These are phyloP conservation scores for Nyctereutes procyonoides DNA, from an alignment of 2,113 vertebrate genomes.

Conservation along the genomic window DNA sequence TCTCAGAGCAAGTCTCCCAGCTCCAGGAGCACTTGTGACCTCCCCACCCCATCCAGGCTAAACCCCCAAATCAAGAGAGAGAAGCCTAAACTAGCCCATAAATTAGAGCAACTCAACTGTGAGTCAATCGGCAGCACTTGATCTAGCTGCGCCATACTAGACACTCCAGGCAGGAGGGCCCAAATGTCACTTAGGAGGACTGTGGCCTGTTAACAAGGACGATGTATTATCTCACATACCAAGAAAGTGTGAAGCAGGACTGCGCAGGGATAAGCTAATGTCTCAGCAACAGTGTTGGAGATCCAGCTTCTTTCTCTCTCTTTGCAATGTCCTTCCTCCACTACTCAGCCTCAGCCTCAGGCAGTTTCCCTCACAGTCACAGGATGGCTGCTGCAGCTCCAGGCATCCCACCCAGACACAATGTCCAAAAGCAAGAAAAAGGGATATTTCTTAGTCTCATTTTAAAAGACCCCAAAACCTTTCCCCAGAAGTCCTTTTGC, in stretches of 20 bases:
- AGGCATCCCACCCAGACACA: neutral
- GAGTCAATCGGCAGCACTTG: neutral
- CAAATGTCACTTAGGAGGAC: neutral
- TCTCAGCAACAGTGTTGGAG: neutral
- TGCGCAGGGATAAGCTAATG: neutral
- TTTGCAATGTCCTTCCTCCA: neutral
- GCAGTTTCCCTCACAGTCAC: neutral
- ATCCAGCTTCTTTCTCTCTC: neutral
- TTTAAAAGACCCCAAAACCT: neutral
- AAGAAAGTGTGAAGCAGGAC: neutral
- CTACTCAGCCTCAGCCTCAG: neutral
- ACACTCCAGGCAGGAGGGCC: neutral
- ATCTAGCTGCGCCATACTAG: neutral
- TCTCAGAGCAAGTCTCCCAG: neutral
- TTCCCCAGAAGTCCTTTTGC: neutral
- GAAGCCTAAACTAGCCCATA: neutral
- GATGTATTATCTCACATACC: neutral
- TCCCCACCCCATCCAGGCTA: neutral
- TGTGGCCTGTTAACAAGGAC: neutral
- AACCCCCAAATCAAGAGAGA: neutral
- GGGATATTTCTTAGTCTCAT: neutral
- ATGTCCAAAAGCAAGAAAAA: neutral
- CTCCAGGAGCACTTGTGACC: neutral
- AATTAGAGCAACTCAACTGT: constrained; percentile 4
- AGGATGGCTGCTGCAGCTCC: constrained; percentile 19